A percentile compares a stretch with the other conserved stretches of the same genome.
Evolutionary conservation across 2,113 vertebrate genomes (phyloP).

Genomic region (Hymenochirus boettgeri): DNA sequence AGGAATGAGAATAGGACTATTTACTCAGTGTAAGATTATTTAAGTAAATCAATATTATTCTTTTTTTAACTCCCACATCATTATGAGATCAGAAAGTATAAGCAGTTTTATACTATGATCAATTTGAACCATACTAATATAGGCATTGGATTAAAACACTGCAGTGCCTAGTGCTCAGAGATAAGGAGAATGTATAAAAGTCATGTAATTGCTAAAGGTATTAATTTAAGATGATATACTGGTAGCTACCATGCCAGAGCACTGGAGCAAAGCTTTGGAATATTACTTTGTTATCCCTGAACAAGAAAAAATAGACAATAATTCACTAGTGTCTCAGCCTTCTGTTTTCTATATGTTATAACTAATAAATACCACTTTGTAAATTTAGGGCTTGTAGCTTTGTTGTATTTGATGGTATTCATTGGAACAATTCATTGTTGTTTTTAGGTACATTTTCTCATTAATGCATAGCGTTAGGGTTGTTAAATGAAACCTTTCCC

Average conservation of each 20-base stretch:
- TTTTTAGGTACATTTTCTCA: too few relatives aligned
- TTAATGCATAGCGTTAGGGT: too few relatives aligned
- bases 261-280: not conserved
- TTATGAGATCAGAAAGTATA: not conserved
- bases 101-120: not conserved
- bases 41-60: not conserved
- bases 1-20: too few relatives aligned
- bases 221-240: conserved; percentile 22
- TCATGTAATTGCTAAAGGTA: conserved; percentile 6
- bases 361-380: not conserved
- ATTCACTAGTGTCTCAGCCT: not conserved
- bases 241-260: conserved; percentile 2
- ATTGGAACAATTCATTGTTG: too few relatives aligned
- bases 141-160: not conserved
- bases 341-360: not conserved
- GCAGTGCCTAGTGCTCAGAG: not conserved
- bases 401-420: not conserved
- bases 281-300: conserved; percentile 15
- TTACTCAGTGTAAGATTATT: not conserved
- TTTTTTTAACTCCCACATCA: not conserved
- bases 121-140: not conserved
- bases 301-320: conserved; percentile 8
- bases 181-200: conserved; percentile 16
- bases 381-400: not conserved
- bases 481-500: too few relatives aligned